Evolutionary conservation across 2,888 invertebrate genomes (phyloP), one percentile per base, ranked within the genome.

Genomic region (Quadroppia sp.): DNA sequence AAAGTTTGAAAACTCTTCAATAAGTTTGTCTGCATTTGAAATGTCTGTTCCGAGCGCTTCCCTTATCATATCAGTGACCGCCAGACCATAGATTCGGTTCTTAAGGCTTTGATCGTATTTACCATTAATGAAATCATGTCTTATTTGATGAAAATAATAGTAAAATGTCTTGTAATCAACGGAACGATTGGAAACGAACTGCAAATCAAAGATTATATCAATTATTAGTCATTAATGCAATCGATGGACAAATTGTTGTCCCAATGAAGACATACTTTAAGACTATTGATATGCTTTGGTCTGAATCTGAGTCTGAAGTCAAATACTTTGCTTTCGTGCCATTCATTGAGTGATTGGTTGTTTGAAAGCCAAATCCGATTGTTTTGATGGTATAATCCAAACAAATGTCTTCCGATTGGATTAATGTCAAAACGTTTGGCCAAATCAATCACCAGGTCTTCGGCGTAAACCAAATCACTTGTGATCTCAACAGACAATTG

Each of bases 31-130:
- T 1, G 64, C n/a, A 2, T 93, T 87, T 0, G 87, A 83, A 76
- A 88, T 82, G 73, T 88, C 87, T 78, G 89, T 88, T 81, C 92
- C 92, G n/a, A 90, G 82, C 83, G 90, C 89, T 50, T 90, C 89
- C 78, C 92, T 87, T 76, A 87, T 90, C 91, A 94, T 93, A 82
- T 94, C 93, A 71, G 90, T 88, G 73, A 92, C 91, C 13, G 91
- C 91, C 71, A 94, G 84, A 0, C 94, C 94, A 73, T 93, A 84
- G 1, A 92, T 85, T 82, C 91, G 89, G 75, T 88, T 86, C 11
- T 11, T 17, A 2, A 45, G n/a, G 36, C 36, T 80, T 89, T 89
- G 11, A n/a, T 74, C 69, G 3, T 75, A 61, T 79, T 89, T 87
- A 75, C 88, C 88, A 72, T 88, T 86, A 75, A 91, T 85, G 64